phyloP scores from a whole-genome alignment of 2,113 vertebrate species.

The Danio rerio region GRCz12tu NC_133180.1:26630001-26630500 shows the following conservation, averaged over 20 bases:
- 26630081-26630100: not conserved
- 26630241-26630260: no score
- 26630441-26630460: not conserved
- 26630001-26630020: not conserved
- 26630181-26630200: not conserved
- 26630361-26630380: not conserved
- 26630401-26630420: not conserved
- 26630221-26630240: no score
- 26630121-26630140: not conserved
- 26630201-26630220: no score
- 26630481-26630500: slow-evolving; percentile 8
- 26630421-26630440: not conserved
- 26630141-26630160: not conserved
- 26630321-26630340: no score
- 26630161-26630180: not conserved
- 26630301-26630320: no score
- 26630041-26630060: not conserved
- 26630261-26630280: no score
- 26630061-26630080: not conserved
- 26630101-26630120: not conserved
- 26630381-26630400: not conserved
- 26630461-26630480: slow-evolving; percentile 11
- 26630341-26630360: no score
- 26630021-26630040: not conserved
- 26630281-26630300: no score